These are phyloP conservation scores for Drosophila paucipuncta DNA, from an alignment of 2,888 invertebrate species.

Conservation along the genomic window DNA sequence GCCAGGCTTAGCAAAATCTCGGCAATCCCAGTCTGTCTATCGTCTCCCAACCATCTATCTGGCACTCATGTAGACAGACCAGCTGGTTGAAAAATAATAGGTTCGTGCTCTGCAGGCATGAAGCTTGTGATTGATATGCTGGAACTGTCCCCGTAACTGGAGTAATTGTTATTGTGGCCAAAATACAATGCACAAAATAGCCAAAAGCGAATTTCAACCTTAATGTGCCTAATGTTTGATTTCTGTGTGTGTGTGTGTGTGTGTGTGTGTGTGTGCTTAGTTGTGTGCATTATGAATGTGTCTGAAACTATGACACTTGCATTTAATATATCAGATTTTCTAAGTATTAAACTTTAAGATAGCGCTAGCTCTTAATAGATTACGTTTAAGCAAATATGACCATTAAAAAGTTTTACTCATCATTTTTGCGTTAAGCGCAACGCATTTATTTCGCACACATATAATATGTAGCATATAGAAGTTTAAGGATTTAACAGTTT, in stretches of 20 bases:
- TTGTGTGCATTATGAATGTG: neutral
- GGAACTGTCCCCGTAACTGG: constrained; percentile 55
- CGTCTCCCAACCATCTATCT: neutral
- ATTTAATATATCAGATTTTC: constrained; percentile 1
- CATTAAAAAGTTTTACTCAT: constrained; percentile 13
- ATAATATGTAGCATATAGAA: neutral
- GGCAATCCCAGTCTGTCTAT: neutral
- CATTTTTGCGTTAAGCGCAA: neutral
- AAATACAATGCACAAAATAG: constrained; percentile 27
- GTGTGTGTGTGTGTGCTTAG: neutral
- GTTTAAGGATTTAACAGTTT: neutral
- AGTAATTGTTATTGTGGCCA: constrained; percentile 45
- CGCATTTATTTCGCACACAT: neutral
- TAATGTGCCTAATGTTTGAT: constrained; percentile 61
- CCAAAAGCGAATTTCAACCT: constrained; percentile 49
- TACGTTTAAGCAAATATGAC: constrained; percentile 13
- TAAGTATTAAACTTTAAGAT: neutral
- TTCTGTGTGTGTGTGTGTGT: neutral
- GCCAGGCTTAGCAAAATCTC: constrained; percentile 26
- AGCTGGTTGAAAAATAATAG: constrained; percentile 62
- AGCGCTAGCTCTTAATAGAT: neutral
- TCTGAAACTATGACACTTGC: neutral
- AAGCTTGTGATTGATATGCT: constrained; percentile 73
- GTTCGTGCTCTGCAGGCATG: constrained; percentile 65
- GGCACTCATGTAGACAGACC: neutral